Evolutionary conservation across 2,113 vertebrate species (phyloP), one percentile per base, ranked within the genome.

Genomic region (Vidua chalybeata): DNA sequence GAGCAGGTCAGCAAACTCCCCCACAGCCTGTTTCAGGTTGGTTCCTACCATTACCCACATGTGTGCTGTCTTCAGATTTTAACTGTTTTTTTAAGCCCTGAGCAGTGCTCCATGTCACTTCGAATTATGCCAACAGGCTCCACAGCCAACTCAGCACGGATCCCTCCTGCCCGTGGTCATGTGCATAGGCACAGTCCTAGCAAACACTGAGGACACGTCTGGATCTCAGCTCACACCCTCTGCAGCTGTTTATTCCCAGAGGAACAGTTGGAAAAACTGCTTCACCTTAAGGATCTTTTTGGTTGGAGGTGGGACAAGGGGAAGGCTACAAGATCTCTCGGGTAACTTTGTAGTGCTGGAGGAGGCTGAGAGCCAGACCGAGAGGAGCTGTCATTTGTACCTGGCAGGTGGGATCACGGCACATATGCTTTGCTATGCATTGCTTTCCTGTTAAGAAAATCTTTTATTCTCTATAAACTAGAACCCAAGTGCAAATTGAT

Each of bases 261-360:
- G 45, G 27, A 73, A 26, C 10, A 64, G 11, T 4, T 79, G 54
- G 71, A 39, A 95, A 90, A 26, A 46, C 67, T 73, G 27, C 51
- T 62, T 85, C 71, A 39, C 45, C 28, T 39, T n/a, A 22, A 22
- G 13, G 20, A 46, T 66, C 37, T 59, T 62, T 80, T n/a, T 56
- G 8, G 10, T 46, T 27, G 23, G 27, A 79, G 20, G 26, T 71
- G 56, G 41, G 39, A 10, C 13, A 14, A 8, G 19, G 19, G 30
- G 16, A 89, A 61, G 41, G 59, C 45, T 80, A 4, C 9, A 23
- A 1, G 7, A 33, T 77, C 18, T 71, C 39, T 56, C 0, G 0
- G 30, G 30, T 31, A 66, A 31, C 15, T 59, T 46, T 51, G 58
- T 33, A 51, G 43, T 37, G 52, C 58, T 80, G 71, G 63, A 82